Conservation (phyloP, 2,888 invertebrate genomes). For the Axea sp. region DNA sequence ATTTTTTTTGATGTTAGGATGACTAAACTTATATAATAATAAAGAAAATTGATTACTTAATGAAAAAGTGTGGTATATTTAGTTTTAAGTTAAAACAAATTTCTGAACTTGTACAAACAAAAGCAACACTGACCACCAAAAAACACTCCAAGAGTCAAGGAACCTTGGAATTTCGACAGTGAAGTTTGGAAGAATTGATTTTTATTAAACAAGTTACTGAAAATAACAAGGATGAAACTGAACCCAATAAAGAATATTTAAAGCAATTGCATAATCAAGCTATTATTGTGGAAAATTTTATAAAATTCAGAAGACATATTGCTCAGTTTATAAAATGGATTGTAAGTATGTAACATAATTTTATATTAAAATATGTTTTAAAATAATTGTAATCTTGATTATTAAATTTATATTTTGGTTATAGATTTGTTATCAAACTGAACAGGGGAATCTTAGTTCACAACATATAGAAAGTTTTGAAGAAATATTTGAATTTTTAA, state of each 20-base stretch:
- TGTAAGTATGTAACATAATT: too few species aligned
- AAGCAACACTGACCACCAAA: constrained; percentile 66
- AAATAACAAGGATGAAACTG: constrained; percentile 43
- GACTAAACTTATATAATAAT: too few species aligned
- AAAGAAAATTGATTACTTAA: too few species aligned
- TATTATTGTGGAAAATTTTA: constrained; percentile 63
- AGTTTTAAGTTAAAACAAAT: constrained; percentile 69
- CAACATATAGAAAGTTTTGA: not conserved
- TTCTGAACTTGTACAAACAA: constrained; percentile 65
- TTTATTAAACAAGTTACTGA: constrained; percentile 64
- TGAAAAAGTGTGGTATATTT: constrained; percentile 65
- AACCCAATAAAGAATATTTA: constrained; percentile 40
- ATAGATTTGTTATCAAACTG: not conserved
- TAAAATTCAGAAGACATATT: constrained; percentile 65
- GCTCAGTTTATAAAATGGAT: constrained; percentile 69
- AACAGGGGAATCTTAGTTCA: too few species aligned
- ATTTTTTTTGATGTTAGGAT: too few species aligned
- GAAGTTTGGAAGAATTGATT: constrained; percentile 65
- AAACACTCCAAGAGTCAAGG: constrained; percentile 67
- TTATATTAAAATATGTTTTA: too few species aligned
- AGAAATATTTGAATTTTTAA: constrained; percentile 16
- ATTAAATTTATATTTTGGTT: too few species aligned
- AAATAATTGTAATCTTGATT: too few species aligned
- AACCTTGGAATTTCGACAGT: constrained; percentile 66
- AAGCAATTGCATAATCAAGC: constrained; percentile 63